A percentile compares a stretch with the other conserved stretches of the same genome.
These are phyloP conservation scores for Morelia viridis DNA, from an alignment of 2,797 vertebrate species.

Conservation along the genomic window DNA sequence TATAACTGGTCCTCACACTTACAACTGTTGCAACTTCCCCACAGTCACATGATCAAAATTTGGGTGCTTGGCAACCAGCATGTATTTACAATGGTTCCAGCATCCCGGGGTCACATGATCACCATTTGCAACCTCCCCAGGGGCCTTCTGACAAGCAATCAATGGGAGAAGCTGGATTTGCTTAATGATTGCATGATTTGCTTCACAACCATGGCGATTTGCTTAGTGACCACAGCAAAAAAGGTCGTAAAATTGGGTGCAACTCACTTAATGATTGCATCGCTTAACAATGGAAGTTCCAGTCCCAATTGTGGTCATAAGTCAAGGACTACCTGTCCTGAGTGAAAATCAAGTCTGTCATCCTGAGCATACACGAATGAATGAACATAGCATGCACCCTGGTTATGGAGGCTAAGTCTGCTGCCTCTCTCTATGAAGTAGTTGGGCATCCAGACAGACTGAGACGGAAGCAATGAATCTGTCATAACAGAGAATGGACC, in stretches of 20 bases:
- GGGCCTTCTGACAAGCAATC: neutral
- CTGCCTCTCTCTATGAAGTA: neutral
- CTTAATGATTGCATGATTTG: no score
- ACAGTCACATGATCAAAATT: neutral
- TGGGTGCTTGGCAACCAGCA: no score
- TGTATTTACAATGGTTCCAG: neutral
- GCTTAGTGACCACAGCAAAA: neutral
- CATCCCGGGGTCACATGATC: neutral
- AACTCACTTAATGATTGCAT: neutral
- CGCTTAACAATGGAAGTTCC: neutral
- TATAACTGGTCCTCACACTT: no score
- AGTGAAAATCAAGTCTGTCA: no score
- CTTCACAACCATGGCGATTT: no score
- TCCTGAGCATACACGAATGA: no score
- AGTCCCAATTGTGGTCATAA: neutral
- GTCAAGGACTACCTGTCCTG: neutral
- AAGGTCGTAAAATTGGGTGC: neutral
- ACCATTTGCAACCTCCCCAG: neutral
- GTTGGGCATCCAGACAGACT: neutral
- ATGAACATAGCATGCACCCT: no score
- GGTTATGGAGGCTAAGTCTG: no score
- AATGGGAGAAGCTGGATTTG: neutral
- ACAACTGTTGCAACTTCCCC: neutral
- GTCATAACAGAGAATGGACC: conserved; percentile 45
- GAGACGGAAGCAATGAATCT: conserved; percentile 31